Evolutionary conservation across 2,113 vertebrate species (phyloP), one percentile per base, ranked within the genome.

Genomic region (Labeo catla): DNA sequence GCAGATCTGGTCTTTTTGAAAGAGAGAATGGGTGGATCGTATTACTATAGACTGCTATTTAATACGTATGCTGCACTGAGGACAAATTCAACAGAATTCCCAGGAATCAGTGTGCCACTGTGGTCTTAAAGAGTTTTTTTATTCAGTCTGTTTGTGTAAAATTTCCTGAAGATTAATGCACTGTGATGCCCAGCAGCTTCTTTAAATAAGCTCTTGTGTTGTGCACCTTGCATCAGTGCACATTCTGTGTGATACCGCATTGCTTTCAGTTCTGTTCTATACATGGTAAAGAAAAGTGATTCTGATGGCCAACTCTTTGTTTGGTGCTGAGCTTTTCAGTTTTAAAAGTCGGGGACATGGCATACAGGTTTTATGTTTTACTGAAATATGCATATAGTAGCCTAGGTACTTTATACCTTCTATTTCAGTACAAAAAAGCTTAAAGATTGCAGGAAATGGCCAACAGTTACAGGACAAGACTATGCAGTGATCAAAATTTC

Each of bases 11-110:
- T 80, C 21, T 70, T 65, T 49, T 76, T 70, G 50, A 57, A 76
- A 84, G 70, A 73, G 54, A 57, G 52, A 73, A 50, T 13, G 68
- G 47, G 2, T 66, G 28, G 63, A 72, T 86, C 63, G 52, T 72
- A 65, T 82, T 82, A 66, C 79, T 43, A 12, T 0, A 8, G 34
- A 12, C 3, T 79, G 45, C n/a, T 13, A 50, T 77, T 77, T 16
- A 34, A 76, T 54, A 52, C 34, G 47, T 9, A 72, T 11, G 9
- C 39, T 21, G 39, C 68, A 11, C 39, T 34, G 34, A 77, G 50
- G 13, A 34, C n/a, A 36, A 77, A 36, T 36, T 77, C 4, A 34
- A 54, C 23, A 34, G 3, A 34, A 77, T 72, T 19, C 13, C 28
- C 16, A n/a, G 43, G 68, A 13, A 72, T 39, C 2, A 19, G 36